Evolutionary conservation across 2,888 invertebrate genomes (phyloP), one percentile per base, ranked within the genome.

Genomic region (Nephrotoma guestfalica): DNA sequence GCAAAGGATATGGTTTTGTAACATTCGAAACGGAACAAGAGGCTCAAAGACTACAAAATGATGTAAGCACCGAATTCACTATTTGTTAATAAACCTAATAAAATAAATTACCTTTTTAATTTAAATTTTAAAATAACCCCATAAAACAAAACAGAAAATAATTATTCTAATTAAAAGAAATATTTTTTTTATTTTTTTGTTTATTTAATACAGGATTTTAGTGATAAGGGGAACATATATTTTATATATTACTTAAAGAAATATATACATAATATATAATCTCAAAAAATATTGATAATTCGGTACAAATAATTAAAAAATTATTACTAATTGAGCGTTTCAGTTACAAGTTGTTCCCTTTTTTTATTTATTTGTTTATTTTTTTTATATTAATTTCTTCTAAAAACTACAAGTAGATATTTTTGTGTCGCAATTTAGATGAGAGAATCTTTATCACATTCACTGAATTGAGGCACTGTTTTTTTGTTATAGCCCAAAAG

Each of bases 11-110:
- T 86, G 96, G 96, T 86, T 96, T 96, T 91, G 95, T 96, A 57
- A 96, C 96, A 86, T 97, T 97, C 91, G 96, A 97, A 92, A 96
- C 95, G 86, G 97, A 97, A 91, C 96, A 96, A 89, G 97, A 97
- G 92, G 97, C 97, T 18, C 94, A 94, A 89, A 92, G 94, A 89
- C 93, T 95, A 89, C 94, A 95, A 89, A 93, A 94, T 89, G 95
- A 95, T 92, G 95, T 94, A 90, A 91, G 92, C 92, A 86, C 15
- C 0, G 45, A 30, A 41, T 86, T 51, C 40, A 2, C 83, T 40
- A 84, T n/a, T 41, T 83, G 83, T 15, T 18, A 86, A 13, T 11
- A 43, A 30, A 9, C 40, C 6, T 41, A 40, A 85, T 85, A 15
- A 40, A 43, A 40, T 57, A 40, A 57, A 41, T 84, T 84, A 41